Evolutionary conservation across 64 coral and sea anemone species (phyloP), one percentile per base, ranked within the genome.

Genomic region (Actinia equina): DNA sequence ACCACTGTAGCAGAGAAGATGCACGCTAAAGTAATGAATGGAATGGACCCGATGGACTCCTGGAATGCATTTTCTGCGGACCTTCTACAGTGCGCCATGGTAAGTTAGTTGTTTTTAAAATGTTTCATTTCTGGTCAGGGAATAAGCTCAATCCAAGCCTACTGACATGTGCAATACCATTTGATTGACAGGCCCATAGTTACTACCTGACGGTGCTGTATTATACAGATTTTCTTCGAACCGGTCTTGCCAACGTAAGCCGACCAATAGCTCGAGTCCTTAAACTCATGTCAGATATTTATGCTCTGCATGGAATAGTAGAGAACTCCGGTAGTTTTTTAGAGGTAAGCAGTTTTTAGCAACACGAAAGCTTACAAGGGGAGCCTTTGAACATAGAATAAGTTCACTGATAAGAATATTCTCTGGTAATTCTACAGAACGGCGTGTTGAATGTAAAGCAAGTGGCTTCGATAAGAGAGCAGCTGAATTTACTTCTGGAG

Each of bases 1-100:
- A 52, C 5, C 19, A 41, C 22, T 53, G 85, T 85, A 22, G 89
- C 79, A 30, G 51, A 83, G 19, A 91, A 42, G 13, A 22, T 94
- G 23, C 77, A 94, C 69, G n/a, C 42, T 23, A 90, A 83, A 83
- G 69, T 86, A 45, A 60, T 78, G 59, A 84, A 58, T 20, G 93
- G 89, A 84, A 78, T 90, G 86, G 89, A 89, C 84, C 17, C 85
- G 19, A 54, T 53, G 41, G 86, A 79, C 27, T 85, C 93, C 55
- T 90, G 84, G 88, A 94, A 94, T 88, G 77, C 78, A 22, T 18
- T 69, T 71, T 94, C 88, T 13, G 56, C 87, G 17, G 93, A 94
- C 52, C 82, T 94, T 52, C 22, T 94, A 6, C 84, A 54, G 5
- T 86, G 88, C 62, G 93, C 93, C 16, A 71, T 84, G 52, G 92